A percentile compares a stretch with the other conserved stretches of the same genome.
Evolutionary conservation across 2,797 vertebrate species (phyloP).

Genomic region (Dallia pectoralis): DNA sequence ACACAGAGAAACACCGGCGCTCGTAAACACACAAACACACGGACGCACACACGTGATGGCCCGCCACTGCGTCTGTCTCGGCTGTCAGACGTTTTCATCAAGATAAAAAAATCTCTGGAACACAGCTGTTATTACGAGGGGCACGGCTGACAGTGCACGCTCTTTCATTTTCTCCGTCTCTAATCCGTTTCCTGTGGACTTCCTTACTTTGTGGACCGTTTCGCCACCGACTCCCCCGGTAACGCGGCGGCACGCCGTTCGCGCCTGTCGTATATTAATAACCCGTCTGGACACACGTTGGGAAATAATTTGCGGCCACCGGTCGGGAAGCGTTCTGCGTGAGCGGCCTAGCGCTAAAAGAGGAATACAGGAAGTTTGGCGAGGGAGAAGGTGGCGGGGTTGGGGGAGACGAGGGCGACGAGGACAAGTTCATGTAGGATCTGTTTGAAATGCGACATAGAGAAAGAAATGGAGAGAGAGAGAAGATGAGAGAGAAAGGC

Average conservation of each 20-base stretch:
- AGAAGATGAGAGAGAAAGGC: background rate
- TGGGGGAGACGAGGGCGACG: background rate
- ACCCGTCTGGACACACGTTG: background rate
- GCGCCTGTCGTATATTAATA: conserved; percentile 1
- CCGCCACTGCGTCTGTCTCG: background rate
- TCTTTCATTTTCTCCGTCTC: background rate
- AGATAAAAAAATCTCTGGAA: background rate
- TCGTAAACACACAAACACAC: background rate
- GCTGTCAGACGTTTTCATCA: background rate
- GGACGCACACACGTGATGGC: background rate
- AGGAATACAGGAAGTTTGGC: conserved; percentile 1
- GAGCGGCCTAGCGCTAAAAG: background rate
- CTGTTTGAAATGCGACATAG: background rate
- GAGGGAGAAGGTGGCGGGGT: background rate
- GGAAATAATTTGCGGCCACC: background rate
- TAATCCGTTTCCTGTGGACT: background rate
- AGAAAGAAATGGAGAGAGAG: background rate
- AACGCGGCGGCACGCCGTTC: background rate
- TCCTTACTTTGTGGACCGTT: background rate
- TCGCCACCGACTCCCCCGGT: background rate
- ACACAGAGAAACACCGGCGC: no score
- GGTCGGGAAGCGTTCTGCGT: background rate
- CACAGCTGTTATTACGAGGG: background rate
- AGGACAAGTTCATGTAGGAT: background rate
- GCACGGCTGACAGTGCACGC: background rate